Base-by-base conservation (phyloP, 2,888 invertebrate species). In the Orthosia cruda region DNA sequence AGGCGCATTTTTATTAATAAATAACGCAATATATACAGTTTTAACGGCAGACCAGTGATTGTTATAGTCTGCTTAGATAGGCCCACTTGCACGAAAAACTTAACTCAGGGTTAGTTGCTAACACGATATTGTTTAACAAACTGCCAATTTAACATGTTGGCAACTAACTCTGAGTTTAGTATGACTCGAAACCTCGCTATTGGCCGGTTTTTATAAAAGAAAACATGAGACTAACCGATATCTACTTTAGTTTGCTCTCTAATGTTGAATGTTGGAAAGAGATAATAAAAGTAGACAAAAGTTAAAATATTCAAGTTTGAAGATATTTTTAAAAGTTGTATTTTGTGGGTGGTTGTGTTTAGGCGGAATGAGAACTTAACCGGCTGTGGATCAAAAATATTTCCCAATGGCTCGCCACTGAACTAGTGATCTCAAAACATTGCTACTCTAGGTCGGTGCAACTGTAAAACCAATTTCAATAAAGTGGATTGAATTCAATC, bases 261-360 rank as follows among this genome's bases (percentile, higher is more conserved):
- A 18, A 20, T 23, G 2, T 54, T 52, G 52, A 9, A 58, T 32
- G 32, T 75, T 50, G 45, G 18, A 67, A 32, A 77, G 54, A 58
- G 20, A 67, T 59, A 54, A 58, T 16, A 13, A 26, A 49, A n/a
- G n/a, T 47, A 49, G 20, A 66, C 12, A 57, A 50, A 26, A 57
- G 16, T 71, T 80, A 57, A 81, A 75, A 64, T 40, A 81, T 81
- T 81, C 54, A 65, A 55, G 59, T 49, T 61, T 57, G 15, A 55
- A 64, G 40, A 45, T 55, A 81, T 69, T 61, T 75, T 52, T 81
- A 13, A 54, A 82, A 77, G 54, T 81, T 57, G 57, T 77, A 65
- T 71, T 26, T 58, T 52, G 71, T 80, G 62, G 80, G 83, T 54
- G 54, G 47, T 62, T 59, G 49, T 64, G 64, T 50, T 54, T 57